A percentile compares a stretch with the other conserved stretches of the same genome.
Evolutionary conservation across 2,888 invertebrate genomes (phyloP).

Genomic region (Heliconius erato): DNA sequence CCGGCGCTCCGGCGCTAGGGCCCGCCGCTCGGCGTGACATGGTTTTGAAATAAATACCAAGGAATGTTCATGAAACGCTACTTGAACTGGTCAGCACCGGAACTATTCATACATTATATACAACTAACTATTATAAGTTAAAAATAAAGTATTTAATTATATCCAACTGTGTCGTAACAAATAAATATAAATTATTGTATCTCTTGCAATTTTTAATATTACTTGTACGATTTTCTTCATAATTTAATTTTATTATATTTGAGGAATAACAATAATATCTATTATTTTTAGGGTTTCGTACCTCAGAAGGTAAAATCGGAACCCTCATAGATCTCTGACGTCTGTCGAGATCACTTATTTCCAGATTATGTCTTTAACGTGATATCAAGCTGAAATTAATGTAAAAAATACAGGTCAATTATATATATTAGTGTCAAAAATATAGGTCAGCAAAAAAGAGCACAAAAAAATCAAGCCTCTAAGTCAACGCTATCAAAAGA

Average conservation of each 20-base stretch:
- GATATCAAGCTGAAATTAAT: too few relatives aligned
- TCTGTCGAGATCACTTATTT: too few relatives aligned
- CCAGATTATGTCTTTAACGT: too few relatives aligned
- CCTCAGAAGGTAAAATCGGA: too few relatives aligned
- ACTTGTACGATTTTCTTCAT: background rate
- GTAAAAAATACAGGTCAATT: too few relatives aligned
- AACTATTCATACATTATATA: background rate
- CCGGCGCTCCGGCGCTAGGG: background rate
- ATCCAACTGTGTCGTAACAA: background rate
- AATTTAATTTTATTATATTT: background rate
- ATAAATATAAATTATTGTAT: background rate
- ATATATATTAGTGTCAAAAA: too few relatives aligned
- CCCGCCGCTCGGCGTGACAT: background rate
- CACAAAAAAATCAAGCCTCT: too few relatives aligned
- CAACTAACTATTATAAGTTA: background rate
- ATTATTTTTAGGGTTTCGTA: background rate
- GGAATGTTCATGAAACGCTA: background rate
- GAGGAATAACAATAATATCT: background rate
- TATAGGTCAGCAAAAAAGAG: too few relatives aligned
- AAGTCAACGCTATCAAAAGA: too few relatives aligned
- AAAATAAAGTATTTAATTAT: background rate
- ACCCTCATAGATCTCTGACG: background rate
- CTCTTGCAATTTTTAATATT: background rate
- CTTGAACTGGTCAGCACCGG: background rate
- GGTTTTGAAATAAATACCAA: background rate